Conservation (phyloP, 1,140 invertebrate species). For the Drosophila obscura region DNA sequence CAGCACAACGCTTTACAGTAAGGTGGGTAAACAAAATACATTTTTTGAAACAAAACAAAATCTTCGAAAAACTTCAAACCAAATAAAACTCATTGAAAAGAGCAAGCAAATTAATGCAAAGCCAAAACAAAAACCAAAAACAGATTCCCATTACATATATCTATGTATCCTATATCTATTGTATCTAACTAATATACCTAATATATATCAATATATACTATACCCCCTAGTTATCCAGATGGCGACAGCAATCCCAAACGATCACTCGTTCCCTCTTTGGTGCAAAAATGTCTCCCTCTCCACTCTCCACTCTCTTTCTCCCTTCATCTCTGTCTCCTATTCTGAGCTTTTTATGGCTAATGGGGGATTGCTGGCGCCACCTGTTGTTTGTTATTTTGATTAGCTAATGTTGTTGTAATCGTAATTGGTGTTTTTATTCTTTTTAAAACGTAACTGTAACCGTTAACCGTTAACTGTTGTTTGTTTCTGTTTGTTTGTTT, state of each 20-base stretch:
- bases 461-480: conserved; percentile 28
- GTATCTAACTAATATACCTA: conserved; percentile 27
- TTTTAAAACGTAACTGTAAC: conserved; percentile 46
- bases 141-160: conserved; percentile 59
- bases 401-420: conserved; percentile 48
- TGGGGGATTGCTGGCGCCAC: conserved; percentile 30
- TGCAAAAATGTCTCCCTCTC: too few species aligned
- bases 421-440: conserved; percentile 40
- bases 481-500: conserved; percentile 39
- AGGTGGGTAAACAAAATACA: conserved; percentile 87
- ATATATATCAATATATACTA: too few species aligned
- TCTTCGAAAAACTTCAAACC: background rate
- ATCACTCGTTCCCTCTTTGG: too few species aligned
- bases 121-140: conserved; percentile 40
- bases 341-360: background rate
- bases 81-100: conserved; percentile 30
- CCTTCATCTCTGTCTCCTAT: too few species aligned
- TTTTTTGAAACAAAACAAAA: conserved; percentile 46
- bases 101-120: conserved; percentile 37
- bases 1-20: conserved; percentile 96
- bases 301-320: too few species aligned
- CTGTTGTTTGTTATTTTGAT: conserved; percentile 44
- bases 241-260: too few species aligned
- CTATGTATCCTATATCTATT: conserved; percentile 57
- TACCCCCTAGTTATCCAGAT: too few species aligned